phyloP scores from a whole-genome alignment of 1,140 invertebrate species.

The Propsilocerus akamusi region DNA sequence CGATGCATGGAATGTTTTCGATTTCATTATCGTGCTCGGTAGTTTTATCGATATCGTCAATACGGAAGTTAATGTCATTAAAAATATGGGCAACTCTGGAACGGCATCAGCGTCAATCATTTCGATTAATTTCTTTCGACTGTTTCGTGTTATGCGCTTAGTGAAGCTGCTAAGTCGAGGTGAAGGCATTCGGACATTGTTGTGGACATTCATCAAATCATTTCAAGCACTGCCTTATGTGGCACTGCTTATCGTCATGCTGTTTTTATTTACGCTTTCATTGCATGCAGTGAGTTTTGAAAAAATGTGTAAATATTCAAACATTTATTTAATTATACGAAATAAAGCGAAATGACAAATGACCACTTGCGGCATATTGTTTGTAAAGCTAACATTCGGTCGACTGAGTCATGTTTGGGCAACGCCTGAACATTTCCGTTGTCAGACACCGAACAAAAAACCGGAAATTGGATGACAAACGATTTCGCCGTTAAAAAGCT shows the following conservation, averaged over 20 bases:
- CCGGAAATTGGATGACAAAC: neutral
- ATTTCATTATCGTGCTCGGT: slow-evolving; percentile 97
- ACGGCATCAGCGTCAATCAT: too few species aligned
- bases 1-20: slow-evolving; percentile 99
- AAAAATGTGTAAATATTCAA: slow-evolving; percentile 1
- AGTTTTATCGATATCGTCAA: slow-evolving; percentile 99
- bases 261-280: slow-evolving; percentile 99
- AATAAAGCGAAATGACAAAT: too few species aligned
- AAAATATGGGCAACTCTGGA: too few species aligned
- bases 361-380: neutral
- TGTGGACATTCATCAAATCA: slow-evolving; percentile 99
- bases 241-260: slow-evolving; percentile 91
- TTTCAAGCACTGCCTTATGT: slow-evolving; percentile 99
- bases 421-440: neutral
- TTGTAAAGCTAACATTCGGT: neutral
- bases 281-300: slow-evolving; percentile 73
- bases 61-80: slow-evolving; percentile 80
- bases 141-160: slow-evolving; percentile 97
- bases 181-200: slow-evolving; percentile 90
- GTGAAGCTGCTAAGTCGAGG: slow-evolving; percentile 95
- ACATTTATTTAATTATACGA: too few species aligned
- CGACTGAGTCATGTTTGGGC: neutral
- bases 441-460: neutral
- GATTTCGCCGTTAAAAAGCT: neutral
- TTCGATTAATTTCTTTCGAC: slow-evolving; percentile 96